A percentile compares a stretch with the other conserved stretches of the same genome.
These are phyloP conservation scores for Diaperis boleti DNA, from an alignment of 2,888 invertebrate species.

Conservation along the genomic window DNA sequence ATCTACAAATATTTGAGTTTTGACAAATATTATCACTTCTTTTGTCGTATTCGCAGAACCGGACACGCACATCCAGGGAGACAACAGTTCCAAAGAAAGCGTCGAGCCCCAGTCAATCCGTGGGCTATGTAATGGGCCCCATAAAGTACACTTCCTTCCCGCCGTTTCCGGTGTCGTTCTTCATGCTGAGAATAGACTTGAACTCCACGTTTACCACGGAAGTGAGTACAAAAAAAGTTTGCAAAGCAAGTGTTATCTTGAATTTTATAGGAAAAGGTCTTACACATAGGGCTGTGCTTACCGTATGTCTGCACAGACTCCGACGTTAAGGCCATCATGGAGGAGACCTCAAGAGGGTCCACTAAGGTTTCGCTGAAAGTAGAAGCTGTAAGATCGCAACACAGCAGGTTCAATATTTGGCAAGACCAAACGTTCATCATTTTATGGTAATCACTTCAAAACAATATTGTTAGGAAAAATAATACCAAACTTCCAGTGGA, in stretches of 20 bases:
- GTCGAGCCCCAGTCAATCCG: constrained; percentile 56
- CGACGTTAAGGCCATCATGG: constrained; percentile 73
- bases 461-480: too few relatives aligned
- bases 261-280: constrained; percentile 73
- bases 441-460: constrained; percentile 79
- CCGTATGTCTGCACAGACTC: constrained; percentile 76
- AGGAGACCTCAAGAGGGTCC: constrained; percentile 68
- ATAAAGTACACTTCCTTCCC: constrained; percentile 64
- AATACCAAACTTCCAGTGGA: too few relatives aligned
- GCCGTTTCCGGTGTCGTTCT: constrained; percentile 78
- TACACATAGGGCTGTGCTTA: constrained; percentile 82
- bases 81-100: constrained; percentile 48
- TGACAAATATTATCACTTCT: too few relatives aligned
- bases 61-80: constrained; percentile 48
- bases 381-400: constrained; percentile 77
- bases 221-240: constrained; percentile 63
- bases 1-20: too few relatives aligned
- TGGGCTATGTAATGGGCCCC: constrained; percentile 57
- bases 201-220: constrained; percentile 70
- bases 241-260: too few relatives aligned
- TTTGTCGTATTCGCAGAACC: constrained; percentile 49
- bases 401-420: constrained; percentile 74
- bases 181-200: constrained; percentile 72
- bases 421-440: constrained; percentile 79
- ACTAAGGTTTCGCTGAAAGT: constrained; percentile 69